phyloP scores from a whole-genome alignment of 2,888 invertebrate species.

The Protophormia terraenovae region DNA sequence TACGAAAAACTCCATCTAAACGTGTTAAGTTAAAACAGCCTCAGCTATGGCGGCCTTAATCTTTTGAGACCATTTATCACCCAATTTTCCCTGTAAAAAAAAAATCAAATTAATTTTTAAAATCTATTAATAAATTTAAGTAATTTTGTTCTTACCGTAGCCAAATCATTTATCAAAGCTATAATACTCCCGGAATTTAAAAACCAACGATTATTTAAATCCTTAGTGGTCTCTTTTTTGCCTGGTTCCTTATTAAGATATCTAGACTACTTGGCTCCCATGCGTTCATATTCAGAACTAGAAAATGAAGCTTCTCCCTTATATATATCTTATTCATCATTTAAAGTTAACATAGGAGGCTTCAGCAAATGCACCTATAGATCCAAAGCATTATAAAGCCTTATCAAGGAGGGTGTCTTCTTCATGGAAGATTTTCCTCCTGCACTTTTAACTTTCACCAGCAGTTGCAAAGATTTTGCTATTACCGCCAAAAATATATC shows the following conservation, averaged over 20 bases:
- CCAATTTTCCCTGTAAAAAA: slow-evolving; percentile 89
- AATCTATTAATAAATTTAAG: no score
- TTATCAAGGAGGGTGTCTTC: slow-evolving; percentile 82
- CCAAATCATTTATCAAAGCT: slow-evolving; percentile 94
- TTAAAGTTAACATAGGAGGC: background rate
- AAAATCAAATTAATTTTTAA: no score
- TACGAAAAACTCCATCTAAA: slow-evolving; percentile 88
- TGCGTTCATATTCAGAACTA: slow-evolving; percentile 64
- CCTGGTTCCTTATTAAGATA: slow-evolving; percentile 21
- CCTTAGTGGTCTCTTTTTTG: slow-evolving; percentile 77
- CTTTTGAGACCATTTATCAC: slow-evolving; percentile 91
- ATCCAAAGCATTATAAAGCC: slow-evolving; percentile 79
- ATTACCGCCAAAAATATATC: slow-evolving; percentile 95
- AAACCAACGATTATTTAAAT: slow-evolving; percentile 88
- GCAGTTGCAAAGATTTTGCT: slow-evolving; percentile 94
- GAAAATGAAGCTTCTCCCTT: slow-evolving; percentile 44
- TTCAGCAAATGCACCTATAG: slow-evolving; percentile 78
- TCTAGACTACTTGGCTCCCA: slow-evolving; percentile 11
- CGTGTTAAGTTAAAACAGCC: slow-evolving; percentile 91
- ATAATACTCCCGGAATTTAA: slow-evolving; percentile 94
- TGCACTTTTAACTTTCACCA: slow-evolving; percentile 86
- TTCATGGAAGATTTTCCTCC: slow-evolving; percentile 82
- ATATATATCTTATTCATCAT: slow-evolving; percentile 1
- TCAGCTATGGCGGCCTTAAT: slow-evolving; percentile 94
- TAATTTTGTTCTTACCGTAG: slow-evolving; percentile 86